Conservation (phyloP, 2,888 invertebrate genomes). For the Nomada fucata region DNA sequence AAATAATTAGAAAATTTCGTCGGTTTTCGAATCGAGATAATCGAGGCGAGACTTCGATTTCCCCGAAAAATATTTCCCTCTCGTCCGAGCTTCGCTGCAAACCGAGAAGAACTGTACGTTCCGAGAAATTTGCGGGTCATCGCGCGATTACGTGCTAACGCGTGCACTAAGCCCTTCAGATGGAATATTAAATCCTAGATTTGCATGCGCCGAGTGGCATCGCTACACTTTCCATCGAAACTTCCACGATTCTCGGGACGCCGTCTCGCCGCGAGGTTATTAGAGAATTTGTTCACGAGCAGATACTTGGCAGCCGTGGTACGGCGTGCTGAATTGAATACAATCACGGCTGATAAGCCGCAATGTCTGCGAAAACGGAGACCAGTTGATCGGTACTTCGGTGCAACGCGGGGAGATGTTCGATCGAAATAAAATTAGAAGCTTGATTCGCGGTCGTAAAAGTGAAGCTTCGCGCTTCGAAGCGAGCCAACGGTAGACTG, state of each 20-base stretch:
- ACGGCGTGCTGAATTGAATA: constrained; percentile 51
- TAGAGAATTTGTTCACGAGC: constrained; percentile 59
- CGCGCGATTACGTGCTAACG: constrained; percentile 58
- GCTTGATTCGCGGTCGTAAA: too few species aligned
- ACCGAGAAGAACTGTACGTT: constrained; percentile 55
- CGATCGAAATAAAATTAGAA: too few species aligned
- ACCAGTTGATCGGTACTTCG: constrained; percentile 40
- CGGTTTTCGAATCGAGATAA: too few species aligned
- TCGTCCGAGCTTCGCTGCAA: background rate
- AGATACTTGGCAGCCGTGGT: constrained; percentile 50
- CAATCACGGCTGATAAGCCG: constrained; percentile 51
- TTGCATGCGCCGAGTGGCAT: constrained; percentile 16
- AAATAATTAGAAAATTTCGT: too few species aligned
- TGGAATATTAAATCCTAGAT: constrained; percentile 53
- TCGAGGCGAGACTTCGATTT: too few species aligned
- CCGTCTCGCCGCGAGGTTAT: background rate
- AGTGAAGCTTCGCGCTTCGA: too few species aligned
- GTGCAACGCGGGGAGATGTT: too few species aligned
- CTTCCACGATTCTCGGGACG: background rate
- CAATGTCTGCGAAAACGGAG: constrained; percentile 35
- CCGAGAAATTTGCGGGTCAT: constrained; percentile 58
- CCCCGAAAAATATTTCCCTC: background rate
- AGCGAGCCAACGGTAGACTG: too few species aligned
- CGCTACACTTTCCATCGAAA: constrained; percentile 17
- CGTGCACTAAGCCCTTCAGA: constrained; percentile 42